Conservation (phyloP, 2,888 invertebrate species). For the Drosophila prostipennis region DNA sequence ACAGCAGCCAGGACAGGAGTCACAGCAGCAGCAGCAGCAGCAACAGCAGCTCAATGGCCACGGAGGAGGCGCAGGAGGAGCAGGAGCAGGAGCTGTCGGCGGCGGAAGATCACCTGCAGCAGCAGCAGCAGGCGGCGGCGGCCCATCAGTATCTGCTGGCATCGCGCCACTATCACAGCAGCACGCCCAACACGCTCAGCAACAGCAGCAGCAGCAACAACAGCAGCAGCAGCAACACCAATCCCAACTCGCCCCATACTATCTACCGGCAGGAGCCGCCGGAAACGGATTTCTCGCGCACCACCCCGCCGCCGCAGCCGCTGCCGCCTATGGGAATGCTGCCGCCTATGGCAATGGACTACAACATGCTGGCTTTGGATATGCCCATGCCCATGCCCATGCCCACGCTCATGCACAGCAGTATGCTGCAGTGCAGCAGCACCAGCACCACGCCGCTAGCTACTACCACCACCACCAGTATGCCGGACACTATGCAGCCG, state of each 20-base stretch:
- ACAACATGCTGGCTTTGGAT: slow-evolving; percentile 84
- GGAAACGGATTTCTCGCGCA: slow-evolving; percentile 78
- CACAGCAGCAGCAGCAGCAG: slow-evolving; percentile 49
- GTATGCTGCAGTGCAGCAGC: slow-evolving; percentile 60
- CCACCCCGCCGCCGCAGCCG: slow-evolving; percentile 75
- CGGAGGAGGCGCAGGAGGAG: slow-evolving; percentile 85
- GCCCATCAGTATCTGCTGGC: slow-evolving; percentile 54
- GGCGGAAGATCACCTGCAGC: slow-evolving; percentile 46
- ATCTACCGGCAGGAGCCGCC: slow-evolving; percentile 76
- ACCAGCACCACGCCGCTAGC: slow-evolving; percentile 65
- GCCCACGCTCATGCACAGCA: slow-evolving; percentile 72
- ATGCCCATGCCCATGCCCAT: slow-evolving; percentile 81
- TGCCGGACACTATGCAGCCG: slow-evolving; percentile 81
- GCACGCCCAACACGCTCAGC: slow-evolving; percentile 48
- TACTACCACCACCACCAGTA: slow-evolving; percentile 85
- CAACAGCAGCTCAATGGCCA: slow-evolving; percentile 78
- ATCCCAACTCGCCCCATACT: slow-evolving; percentile 74
- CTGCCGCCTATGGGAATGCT: slow-evolving; percentile 79
- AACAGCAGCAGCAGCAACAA: slow-evolving; percentile 57
- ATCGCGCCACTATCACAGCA: slow-evolving; percentile 57
- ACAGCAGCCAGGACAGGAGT: slow-evolving; percentile 42
- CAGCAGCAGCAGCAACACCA: slow-evolving; percentile 57
- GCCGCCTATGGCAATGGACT: slow-evolving; percentile 80
- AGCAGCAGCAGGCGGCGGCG: slow-evolving; percentile 32
- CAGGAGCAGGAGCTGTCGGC: slow-evolving; percentile 44